A percentile compares a stretch with the other conserved stretches of the same genome.
These are phyloP conservation scores for Druceiella hillmani DNA, from an alignment of 2,888 invertebrate genomes.

Conservation along the genomic window DNA sequence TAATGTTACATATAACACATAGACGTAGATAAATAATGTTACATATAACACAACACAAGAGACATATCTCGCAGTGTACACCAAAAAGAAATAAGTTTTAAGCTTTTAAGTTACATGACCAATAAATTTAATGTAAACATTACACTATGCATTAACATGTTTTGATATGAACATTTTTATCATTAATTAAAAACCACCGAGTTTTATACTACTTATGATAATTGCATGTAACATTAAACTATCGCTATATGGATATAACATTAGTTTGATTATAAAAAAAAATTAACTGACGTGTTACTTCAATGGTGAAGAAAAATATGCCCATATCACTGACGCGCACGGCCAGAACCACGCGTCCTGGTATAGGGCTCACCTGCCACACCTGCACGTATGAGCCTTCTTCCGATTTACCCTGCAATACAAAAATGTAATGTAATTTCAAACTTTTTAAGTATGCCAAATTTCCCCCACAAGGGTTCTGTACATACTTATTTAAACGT, in stretches of 20 bases:
- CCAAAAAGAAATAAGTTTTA: slow-evolving; percentile 21
- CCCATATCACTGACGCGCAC: slow-evolving; percentile 45
- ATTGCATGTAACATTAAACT: no score
- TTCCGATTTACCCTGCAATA: slow-evolving; percentile 38
- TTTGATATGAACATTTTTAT: not conserved
- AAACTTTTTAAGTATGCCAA: no score
- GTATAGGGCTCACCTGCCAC: slow-evolving; percentile 43
- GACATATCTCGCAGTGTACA: no score
- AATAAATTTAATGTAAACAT: slow-evolving; percentile 5
- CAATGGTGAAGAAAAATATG: slow-evolving; percentile 44
- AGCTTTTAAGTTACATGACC: not conserved
- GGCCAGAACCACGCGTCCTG: slow-evolving; percentile 41
- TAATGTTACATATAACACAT: no score
- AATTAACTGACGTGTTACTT: slow-evolving; percentile 38
- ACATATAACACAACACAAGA: slow-evolving; percentile 3
- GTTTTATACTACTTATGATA: no score
- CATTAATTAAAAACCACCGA: not conserved
- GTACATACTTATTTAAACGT: no score
- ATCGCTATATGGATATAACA: no score
- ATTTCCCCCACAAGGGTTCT: no score
- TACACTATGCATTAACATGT: not conserved
- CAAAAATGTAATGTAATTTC: no score
- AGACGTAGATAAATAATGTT: no score
- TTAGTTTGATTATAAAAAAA: no score
- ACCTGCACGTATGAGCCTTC: slow-evolving; percentile 44